These are phyloP conservation scores for Lasiommata megera DNA, from an alignment of 2,888 invertebrate genomes.

Conservation along the genomic window DNA sequence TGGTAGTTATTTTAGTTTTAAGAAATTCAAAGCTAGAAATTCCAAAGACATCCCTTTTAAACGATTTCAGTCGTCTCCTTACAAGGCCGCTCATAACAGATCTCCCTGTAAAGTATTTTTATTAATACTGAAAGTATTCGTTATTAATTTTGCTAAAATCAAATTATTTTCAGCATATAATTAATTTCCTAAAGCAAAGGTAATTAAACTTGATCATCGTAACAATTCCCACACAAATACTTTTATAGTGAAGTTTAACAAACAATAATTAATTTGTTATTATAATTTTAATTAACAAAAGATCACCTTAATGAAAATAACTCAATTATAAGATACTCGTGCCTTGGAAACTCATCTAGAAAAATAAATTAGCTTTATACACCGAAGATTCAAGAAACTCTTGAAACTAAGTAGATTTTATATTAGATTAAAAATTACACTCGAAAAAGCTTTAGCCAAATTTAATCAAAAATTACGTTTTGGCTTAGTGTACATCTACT, in stretches of 20 bases:
- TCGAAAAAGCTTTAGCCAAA: neutral
- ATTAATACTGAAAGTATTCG: neutral
- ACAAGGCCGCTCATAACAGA: neutral
- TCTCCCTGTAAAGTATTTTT: neutral
- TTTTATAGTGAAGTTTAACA: neutral
- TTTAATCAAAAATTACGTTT: neutral
- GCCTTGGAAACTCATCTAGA: neutral
- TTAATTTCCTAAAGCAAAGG: neutral
- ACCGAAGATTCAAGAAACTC: neutral
- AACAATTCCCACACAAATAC: neutral
- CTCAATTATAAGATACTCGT: neutral
- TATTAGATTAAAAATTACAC: neutral
- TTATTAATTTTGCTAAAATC: neutral
- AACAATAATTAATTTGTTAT: conserved; percentile 1
- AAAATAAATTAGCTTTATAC: neutral
- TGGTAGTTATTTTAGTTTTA: too few relatives aligned
- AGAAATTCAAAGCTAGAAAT: too few relatives aligned
- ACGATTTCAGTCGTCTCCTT: neutral
- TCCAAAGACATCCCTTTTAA: too few relatives aligned
- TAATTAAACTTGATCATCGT: neutral
- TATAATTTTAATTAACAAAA: neutral
- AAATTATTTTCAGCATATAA: neutral
- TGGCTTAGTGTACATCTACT: neutral
- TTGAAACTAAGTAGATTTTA: neutral
- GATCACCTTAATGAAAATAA: conserved; percentile 2